Percentiles rank a stretch among this genome's conserved stretches.
These are phyloP conservation scores for Carassius carassius DNA, from an alignment of 2,113 vertebrate genomes.

Conservation along the genomic window DNA sequence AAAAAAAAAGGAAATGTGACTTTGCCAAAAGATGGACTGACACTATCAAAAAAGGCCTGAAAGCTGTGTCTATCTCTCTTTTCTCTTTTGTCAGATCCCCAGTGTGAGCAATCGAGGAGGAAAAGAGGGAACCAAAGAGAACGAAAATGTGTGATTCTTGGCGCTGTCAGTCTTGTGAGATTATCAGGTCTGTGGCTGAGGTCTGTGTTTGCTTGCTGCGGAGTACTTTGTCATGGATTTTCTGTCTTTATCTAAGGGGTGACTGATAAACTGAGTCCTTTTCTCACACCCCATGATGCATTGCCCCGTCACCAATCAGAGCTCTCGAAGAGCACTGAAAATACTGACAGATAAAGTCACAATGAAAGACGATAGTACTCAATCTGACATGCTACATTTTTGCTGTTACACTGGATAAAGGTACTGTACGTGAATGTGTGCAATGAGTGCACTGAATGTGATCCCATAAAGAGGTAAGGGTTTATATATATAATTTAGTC, in stretches of 20 bases:
- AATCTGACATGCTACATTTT: constrained; percentile 11
- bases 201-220: constrained; percentile 50
- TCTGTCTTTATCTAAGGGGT: constrained; percentile 55
- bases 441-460: neutral
- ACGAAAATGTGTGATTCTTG: constrained; percentile 47
- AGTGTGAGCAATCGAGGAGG: constrained; percentile 39
- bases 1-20: constrained; percentile 42
- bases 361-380: constrained; percentile 50
- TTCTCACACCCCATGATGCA: constrained; percentile 48
- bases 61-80: constrained; percentile 45
- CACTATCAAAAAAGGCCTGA: constrained; percentile 37
- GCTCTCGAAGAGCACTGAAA: constrained; percentile 36
- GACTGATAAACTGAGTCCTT: constrained; percentile 58
- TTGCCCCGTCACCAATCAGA: constrained; percentile 38
- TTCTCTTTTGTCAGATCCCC: constrained; percentile 40
- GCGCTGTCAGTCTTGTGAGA: constrained; percentile 53
- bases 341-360: constrained; percentile 57
- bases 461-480: constrained; percentile 6
- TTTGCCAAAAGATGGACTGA: constrained; percentile 47
- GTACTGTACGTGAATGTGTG: neutral
- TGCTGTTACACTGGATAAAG: constrained; percentile 19
- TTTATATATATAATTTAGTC: neutral
- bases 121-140: constrained; percentile 39
- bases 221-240: constrained; percentile 58
- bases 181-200: constrained; percentile 47